These are phyloP conservation scores for Timema cristinae DNA, from an alignment of 2,888 invertebrate species.

Conservation along the genomic window DNA sequence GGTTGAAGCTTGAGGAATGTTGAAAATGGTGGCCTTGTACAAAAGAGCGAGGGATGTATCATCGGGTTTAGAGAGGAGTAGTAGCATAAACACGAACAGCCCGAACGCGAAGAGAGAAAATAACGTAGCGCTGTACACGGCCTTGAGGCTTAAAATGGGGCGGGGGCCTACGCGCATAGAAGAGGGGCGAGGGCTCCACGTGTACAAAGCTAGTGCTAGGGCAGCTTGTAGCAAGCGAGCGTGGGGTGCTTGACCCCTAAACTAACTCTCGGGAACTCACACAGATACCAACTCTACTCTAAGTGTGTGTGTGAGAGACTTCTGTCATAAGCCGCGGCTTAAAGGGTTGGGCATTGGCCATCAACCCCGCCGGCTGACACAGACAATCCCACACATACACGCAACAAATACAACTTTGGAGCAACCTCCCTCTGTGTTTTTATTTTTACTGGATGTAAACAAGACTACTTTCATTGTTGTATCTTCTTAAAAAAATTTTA, in stretches of 20 bases:
- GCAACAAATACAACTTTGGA: too few relatives aligned
- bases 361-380: conserved; percentile 6
- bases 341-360: conserved; percentile 10
- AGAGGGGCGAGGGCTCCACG: conserved; percentile 27
- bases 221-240: conserved; percentile 21
- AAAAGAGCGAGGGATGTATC: conserved; percentile 18
- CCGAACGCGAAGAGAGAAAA: conserved; percentile 15
- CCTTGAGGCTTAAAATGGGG: conserved; percentile 28
- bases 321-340: conserved; percentile 1
- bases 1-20: neutral
- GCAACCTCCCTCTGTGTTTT: too few relatives aligned
- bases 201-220: conserved; percentile 23
- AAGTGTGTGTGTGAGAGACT: neutral
- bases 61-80: neutral
- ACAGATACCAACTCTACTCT: conserved; percentile 10
- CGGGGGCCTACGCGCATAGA: conserved; percentile 26
- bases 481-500: too few relatives aligned
- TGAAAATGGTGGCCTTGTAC: neutral
- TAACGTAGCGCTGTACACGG: conserved; percentile 24
- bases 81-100: neutral
- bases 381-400: too few relatives aligned
- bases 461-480: too few relatives aligned
- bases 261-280: conserved; percentile 17
- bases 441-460: too few relatives aligned
- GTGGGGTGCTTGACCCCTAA: conserved; percentile 28